Conservation (phyloP, 2,797 vertebrate genomes). For the Brachymystax lenok region DNA sequence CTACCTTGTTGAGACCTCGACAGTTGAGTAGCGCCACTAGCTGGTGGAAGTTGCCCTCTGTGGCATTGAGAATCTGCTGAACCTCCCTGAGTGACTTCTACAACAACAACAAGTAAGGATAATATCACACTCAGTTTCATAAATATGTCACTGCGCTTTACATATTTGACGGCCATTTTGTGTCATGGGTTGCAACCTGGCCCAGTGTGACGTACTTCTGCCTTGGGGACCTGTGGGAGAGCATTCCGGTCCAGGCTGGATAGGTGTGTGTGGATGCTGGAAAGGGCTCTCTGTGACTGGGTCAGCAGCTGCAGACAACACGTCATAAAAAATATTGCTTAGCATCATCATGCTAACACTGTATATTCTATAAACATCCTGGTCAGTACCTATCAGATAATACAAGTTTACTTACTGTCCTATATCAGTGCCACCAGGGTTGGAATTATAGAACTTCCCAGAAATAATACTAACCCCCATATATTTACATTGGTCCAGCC, state of each 20-base stretch:
- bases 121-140: background rate
- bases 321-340: conserved; percentile 19
- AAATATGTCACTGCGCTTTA: background rate
- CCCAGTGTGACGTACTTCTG: conserved; percentile 74
- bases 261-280: conserved; percentile 89
- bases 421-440: background rate
- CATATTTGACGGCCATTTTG: background rate
- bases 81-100: conserved; percentile 86
- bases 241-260: conserved; percentile 87
- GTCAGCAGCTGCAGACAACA: conserved; percentile 78
- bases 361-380: background rate
- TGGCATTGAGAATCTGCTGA: conserved; percentile 88
- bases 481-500: background rate
- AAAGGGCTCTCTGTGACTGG: conserved; percentile 88
- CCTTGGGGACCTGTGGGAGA: conserved; percentile 84
- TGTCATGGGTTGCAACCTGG: background rate
- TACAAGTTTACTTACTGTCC: background rate
- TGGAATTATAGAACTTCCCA: background rate
- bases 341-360: conserved; percentile 19
- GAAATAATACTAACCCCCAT: conserved; percentile 8
- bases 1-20: conserved; percentile 88
- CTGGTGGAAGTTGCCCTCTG: conserved; percentile 91
- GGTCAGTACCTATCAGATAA: background rate
- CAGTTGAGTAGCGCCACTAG: conserved; percentile 90
- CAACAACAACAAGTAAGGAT: background rate